Evolutionary conservation across 2,113 vertebrate species (phyloP), one percentile per base, ranked within the genome.

Genomic region (Uria lomvia): DNA sequence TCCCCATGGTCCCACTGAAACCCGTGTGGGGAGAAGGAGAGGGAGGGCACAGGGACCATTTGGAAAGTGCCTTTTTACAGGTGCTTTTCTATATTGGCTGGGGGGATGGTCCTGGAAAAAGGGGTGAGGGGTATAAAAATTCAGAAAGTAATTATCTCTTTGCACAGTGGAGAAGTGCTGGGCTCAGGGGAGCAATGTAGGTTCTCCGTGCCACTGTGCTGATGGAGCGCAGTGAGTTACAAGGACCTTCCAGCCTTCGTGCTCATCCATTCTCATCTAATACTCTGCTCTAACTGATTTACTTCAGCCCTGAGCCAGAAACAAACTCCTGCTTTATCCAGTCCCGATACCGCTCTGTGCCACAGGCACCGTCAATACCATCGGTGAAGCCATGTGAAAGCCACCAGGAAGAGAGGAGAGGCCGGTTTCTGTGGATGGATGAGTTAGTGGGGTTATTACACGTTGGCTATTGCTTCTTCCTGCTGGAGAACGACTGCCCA

Each of bases 1-100:
- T 10, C 49, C 17, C 30, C 29, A 3, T 36, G 14, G 20, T 19
- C 50, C 36, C 27, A 15, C 20, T 30, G 40, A 55, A 72, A 53
- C 22, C 19, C 6, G 0, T 0, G 3, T 5, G 18, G 42, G 9
- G 65, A 58, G 20, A 20, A 88, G 53, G 43, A 66, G 18, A 84
- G 34, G 36, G 20, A 83, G 20, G 8, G 27, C 0, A 0, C 22
- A 59, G 20, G 23, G 14, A 27, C 26, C 2, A 1, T 11, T 24
- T 36, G 20, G 20, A 45, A 75, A 92, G 42, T 17, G 32, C 16
- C 11, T 36, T 76, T 79, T 81, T 71, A 50, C 27, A 38, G 18
- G 5, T 29, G 22, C 8, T 71, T 87, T 11, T 56, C 73, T 3
- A 0, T 30, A 26, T 15, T 29, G 18, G 8, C 42, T 27, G 11